These are phyloP conservation scores for Lymantria dispar DNA, from an alignment of 2,888 invertebrate species.

Conservation along the genomic window DNA sequence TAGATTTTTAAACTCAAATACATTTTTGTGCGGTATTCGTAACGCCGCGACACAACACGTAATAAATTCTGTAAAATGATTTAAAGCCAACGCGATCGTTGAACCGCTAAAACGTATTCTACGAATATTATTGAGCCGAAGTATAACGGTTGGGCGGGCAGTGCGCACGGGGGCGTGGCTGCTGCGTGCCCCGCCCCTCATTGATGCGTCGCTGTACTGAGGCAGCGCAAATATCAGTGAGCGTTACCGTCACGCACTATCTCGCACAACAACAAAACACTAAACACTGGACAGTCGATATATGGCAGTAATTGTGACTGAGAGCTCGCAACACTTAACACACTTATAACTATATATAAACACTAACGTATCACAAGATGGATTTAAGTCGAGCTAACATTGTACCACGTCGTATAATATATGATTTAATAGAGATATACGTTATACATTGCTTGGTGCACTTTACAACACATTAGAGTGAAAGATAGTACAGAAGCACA, in stretches of 20 bases:
- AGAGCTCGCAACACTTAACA: conserved; percentile 9
- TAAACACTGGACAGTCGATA: conserved; percentile 43
- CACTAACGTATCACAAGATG: conserved; percentile 5
- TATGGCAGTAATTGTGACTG: conserved; percentile 55
- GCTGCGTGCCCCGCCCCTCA: too few relatives aligned
- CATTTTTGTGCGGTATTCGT: conserved; percentile 53
- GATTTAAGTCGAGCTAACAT: background rate
- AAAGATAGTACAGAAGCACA: background rate
- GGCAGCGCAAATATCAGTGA: too few relatives aligned
- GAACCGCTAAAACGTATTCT: conserved; percentile 20
- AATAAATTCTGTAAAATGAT: conserved; percentile 36
- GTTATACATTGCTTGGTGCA: background rate
- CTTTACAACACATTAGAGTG: too few relatives aligned
- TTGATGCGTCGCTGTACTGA: too few relatives aligned
- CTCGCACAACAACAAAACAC: conserved; percentile 1
- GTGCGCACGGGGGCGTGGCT: background rate
- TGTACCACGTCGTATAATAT: background rate
- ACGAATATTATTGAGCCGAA: conserved; percentile 42
- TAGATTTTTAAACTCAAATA: conserved; percentile 45
- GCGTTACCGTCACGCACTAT: background rate
- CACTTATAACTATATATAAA: background rate
- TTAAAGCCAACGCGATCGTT: conserved; percentile 47
- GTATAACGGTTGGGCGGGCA: conserved; percentile 8
- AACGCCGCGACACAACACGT: conserved; percentile 36
- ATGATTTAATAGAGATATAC: too few relatives aligned